Conservation (phyloP, 2,113 vertebrate species). For the Tinamus guttatus region DNA sequence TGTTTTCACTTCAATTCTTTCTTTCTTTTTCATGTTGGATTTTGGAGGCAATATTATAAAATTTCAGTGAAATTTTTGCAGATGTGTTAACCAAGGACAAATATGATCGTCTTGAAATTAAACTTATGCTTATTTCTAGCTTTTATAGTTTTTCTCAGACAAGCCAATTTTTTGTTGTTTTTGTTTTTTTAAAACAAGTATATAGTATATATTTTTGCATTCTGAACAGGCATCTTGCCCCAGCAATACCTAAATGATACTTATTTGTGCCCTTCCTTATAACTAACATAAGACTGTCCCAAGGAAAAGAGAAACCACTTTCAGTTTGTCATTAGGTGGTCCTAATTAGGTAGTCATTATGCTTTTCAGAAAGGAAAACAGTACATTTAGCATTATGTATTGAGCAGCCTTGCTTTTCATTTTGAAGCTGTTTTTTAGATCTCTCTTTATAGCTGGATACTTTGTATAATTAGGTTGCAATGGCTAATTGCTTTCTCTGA, state of each 20-base stretch:
- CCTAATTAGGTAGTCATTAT: neutral
- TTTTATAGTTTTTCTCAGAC: neutral
- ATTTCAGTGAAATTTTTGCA: neutral
- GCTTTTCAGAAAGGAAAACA: neutral
- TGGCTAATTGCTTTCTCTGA: neutral
- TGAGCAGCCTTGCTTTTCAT: neutral
- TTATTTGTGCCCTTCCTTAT: neutral
- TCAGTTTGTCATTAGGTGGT: neutral
- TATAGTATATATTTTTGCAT: neutral
- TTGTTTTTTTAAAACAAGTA: neutral
- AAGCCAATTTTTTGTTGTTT: neutral
- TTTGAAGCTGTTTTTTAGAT: neutral
- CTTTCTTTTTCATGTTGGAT: neutral
- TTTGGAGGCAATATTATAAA: neutral
- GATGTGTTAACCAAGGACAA: neutral
- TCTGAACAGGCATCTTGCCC: neutral
- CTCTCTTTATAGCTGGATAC: neutral
- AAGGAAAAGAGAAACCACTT: neutral
- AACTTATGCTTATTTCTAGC: neutral
- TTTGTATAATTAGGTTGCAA: neutral
- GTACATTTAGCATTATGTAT: neutral
- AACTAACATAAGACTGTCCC: neutral
- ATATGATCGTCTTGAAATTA: neutral
- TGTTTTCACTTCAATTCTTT: neutral
- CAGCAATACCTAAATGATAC: neutral